phyloP scores from a whole-genome alignment of 2,797 vertebrate genomes.

The Tinamus major region DNA sequence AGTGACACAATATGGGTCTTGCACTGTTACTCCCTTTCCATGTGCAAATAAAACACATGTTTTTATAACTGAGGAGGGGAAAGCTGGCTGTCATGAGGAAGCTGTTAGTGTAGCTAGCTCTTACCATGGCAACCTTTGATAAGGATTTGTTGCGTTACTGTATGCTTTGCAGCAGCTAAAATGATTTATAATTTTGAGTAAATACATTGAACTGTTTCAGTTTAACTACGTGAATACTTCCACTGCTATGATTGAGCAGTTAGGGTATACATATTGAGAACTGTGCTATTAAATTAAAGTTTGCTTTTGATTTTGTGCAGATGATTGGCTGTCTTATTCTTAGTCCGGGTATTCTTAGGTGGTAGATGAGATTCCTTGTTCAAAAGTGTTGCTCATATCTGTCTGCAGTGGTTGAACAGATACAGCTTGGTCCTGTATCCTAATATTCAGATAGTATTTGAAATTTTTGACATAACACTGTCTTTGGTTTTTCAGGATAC shows the following conservation, averaged over 20 bases:
- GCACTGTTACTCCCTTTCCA: constrained; percentile 60
- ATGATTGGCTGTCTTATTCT: background rate
- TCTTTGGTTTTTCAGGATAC: background rate
- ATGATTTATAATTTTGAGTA: background rate
- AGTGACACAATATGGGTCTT: constrained; percentile 45
- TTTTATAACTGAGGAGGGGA: constrained; percentile 60
- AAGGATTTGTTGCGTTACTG: constrained; percentile 34
- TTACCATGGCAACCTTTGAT: constrained; percentile 17
- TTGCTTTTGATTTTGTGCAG: background rate
- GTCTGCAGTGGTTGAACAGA: background rate
- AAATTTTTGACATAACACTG: background rate
- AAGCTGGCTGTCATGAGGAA: constrained; percentile 45
- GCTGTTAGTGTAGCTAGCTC: constrained; percentile 5
- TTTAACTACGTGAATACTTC: background rate
- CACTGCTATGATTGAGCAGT: background rate
- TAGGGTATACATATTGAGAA: background rate
- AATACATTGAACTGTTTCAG: background rate
- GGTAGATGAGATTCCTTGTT: background rate
- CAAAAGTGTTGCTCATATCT: background rate
- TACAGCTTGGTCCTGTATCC: background rate
- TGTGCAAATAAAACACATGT: constrained; percentile 51
- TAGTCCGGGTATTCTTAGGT: background rate
- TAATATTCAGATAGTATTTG: background rate
- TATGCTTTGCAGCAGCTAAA: background rate
- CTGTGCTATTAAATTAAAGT: background rate